Percentiles rank a stretch among this genome's conserved stretches.
phyloP scores from a whole-genome alignment of 2,113 vertebrate genomes.

The Aldabrachelys gigantea region DNA sequence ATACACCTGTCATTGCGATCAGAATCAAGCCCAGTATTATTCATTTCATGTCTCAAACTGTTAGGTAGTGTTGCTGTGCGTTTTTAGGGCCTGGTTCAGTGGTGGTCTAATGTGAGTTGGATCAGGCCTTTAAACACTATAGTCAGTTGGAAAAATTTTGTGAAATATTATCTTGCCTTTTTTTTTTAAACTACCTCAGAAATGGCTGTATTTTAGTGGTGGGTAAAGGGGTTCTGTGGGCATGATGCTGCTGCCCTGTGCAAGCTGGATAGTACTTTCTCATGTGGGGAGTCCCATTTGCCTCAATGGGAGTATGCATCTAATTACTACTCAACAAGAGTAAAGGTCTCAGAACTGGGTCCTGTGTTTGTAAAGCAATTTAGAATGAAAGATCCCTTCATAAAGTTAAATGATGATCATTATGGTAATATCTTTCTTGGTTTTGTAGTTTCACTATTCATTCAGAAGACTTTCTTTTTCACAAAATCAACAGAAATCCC shows the following conservation, averaged over 20 bases:
- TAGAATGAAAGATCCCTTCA: not conserved
- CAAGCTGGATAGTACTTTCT: not conserved
- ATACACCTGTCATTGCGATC: not conserved
- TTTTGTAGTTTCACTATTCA: not conserved
- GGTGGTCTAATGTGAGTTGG: not conserved
- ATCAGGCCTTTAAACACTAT: not conserved
- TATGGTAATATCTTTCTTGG: not conserved
- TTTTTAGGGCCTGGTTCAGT: not conserved
- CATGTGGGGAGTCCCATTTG: not conserved
- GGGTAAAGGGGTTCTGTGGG: not conserved
- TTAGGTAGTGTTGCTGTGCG: accelerated
- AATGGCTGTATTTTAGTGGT: not conserved
- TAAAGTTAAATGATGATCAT: not conserved
- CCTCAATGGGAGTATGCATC: not conserved
- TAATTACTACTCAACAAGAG: not conserved
- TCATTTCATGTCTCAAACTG: not conserved
- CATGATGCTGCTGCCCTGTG: not conserved
- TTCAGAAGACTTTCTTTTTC: not conserved
- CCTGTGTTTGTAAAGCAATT: not conserved
- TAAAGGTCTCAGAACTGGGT: not conserved
- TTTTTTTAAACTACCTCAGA: not conserved
- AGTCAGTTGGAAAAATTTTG: not conserved
- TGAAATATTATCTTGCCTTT: not conserved
- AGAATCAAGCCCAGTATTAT: not conserved
- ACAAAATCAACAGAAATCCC: not conserved